Percentiles rank a stretch among this genome's conserved stretches.
Conservation (phyloP, 2,113 vertebrate genomes). For the Deroptyus accipitrinus region DNA sequence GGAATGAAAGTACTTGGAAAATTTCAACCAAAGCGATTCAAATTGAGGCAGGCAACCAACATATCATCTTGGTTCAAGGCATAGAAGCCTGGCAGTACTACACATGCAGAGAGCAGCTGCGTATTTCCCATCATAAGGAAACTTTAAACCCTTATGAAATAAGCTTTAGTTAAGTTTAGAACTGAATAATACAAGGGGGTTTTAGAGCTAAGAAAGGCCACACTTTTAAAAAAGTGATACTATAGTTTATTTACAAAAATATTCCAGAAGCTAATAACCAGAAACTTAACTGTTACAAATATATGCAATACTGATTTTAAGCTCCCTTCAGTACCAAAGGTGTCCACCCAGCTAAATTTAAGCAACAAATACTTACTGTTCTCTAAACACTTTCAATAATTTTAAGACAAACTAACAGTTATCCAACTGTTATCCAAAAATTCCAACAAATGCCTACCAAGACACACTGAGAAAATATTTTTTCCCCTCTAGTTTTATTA, state of each 20-base stretch:
- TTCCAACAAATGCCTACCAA: background rate
- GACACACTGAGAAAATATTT: background rate
- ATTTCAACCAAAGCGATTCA: background rate
- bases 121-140: background rate
- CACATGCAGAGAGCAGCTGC: background rate
- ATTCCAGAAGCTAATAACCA: background rate
- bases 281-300: background rate
- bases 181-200: background rate
- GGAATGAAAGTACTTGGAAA: background rate
- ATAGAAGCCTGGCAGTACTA: background rate
- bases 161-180: background rate
- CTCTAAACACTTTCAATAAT: background rate
- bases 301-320: background rate
- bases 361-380: background rate
- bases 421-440: background rate
- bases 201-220: background rate
- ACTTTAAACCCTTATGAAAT: background rate
- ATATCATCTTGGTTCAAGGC: background rate
- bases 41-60: background rate
- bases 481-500: background rate
- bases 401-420: background rate
- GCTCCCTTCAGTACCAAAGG: background rate
- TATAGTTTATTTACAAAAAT: background rate
- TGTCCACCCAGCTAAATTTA: background rate
- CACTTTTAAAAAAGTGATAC: rapidly evolving